Conservation (phyloP, 2,797 vertebrate genomes). For the Pangasius macronema region DNA sequence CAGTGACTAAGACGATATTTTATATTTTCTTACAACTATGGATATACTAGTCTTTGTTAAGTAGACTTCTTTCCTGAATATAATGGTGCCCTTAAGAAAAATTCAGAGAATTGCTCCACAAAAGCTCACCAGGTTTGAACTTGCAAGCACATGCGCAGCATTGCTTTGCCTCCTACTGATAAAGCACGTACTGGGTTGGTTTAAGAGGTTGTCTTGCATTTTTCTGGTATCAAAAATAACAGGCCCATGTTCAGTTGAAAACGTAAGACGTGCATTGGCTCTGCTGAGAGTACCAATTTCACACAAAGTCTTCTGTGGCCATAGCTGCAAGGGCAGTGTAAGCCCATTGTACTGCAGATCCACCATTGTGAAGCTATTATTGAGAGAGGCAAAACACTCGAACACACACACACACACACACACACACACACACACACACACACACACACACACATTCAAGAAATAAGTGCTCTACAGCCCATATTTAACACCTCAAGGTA, state of each 20-base stretch:
- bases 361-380: background rate
- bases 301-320: background rate
- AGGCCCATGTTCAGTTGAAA: background rate
- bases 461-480: slow-evolving; percentile 12
- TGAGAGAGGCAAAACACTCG: background rate
- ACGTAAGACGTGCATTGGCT: background rate
- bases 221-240: background rate
- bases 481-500: slow-evolving; percentile 21
- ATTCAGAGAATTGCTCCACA: background rate
- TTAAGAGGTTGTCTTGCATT: background rate
- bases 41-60: background rate
- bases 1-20: background rate
- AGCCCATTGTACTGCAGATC: background rate
- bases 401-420: background rate
- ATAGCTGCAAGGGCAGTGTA: too few species aligned
- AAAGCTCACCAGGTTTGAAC: background rate
- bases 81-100: background rate
- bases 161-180: background rate
- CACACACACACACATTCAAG: background rate
- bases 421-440: background rate
- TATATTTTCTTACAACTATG: background rate
- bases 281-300: background rate
- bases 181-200: too few species aligned
- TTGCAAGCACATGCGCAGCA: background rate
- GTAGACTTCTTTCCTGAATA: background rate